These are phyloP conservation scores for Hyles lineata DNA, from an alignment of 2,888 invertebrate species.

Conservation along the genomic window DNA sequence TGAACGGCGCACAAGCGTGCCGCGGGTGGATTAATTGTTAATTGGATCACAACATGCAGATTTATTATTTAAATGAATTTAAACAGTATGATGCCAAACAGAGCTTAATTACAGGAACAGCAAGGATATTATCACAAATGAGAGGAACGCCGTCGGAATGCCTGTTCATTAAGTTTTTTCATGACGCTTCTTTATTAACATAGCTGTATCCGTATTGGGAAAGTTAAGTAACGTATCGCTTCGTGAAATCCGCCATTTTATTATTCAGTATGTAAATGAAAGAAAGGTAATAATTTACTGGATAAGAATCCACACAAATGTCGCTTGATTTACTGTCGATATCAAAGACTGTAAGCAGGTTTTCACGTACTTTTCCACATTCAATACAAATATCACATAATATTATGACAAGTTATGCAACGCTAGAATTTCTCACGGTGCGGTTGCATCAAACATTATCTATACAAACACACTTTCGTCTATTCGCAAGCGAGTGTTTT, in stretches of 20 bases:
- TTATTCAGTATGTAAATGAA: background rate
- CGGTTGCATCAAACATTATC: conserved; percentile 20
- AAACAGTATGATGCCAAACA: conserved; percentile 57
- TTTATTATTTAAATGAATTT: conserved; percentile 68
- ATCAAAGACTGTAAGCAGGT: no score
- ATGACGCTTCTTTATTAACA: background rate
- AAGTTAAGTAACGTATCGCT: background rate
- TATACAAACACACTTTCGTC: background rate
- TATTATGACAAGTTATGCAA: conserved; percentile 6
- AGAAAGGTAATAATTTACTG: background rate
- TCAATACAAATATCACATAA: background rate
- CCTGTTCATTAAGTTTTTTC: background rate
- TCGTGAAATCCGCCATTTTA: no score
- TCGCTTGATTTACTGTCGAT: background rate
- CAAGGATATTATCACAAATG: conserved; percentile 43
- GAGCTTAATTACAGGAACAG: conserved; percentile 56
- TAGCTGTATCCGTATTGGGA: background rate
- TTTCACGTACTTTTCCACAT: background rate
- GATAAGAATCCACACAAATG: conserved; percentile 1
- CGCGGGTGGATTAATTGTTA: conserved; percentile 74
- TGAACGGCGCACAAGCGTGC: conserved; percentile 64
- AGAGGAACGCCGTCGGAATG: conserved; percentile 39
- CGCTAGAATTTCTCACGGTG: background rate
- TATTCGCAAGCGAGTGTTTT: conserved; percentile 9
- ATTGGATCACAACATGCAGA: conserved; percentile 71